These are phyloP conservation scores for Bellardia pandia DNA, from an alignment of 2,888 invertebrate genomes.

Conservation along the genomic window DNA sequence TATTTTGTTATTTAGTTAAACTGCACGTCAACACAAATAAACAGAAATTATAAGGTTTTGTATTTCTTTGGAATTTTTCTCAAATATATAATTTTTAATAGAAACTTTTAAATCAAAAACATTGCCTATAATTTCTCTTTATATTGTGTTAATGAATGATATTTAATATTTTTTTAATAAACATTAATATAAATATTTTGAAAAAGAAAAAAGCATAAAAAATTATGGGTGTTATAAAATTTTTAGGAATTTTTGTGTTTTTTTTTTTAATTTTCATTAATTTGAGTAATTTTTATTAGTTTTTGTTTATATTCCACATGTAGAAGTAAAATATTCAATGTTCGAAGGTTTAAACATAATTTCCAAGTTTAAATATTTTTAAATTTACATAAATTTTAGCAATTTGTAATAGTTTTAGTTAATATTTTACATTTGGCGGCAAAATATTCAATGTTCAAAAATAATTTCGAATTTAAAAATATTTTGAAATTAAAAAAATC, in stretches of 20 bases:
- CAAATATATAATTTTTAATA: neutral
- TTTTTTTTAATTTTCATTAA: neutral
- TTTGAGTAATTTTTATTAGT: neutral
- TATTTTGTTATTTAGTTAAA: slow-evolving; percentile 65
- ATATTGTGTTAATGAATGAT: slow-evolving; percentile 71
- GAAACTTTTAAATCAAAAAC: slow-evolving; percentile 38
- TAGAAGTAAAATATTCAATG: too few species aligned
- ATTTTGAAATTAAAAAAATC: too few species aligned
- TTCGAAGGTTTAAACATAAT: too few species aligned
- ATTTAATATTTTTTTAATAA: slow-evolving; percentile 39
- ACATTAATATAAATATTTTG: slow-evolving; percentile 53
- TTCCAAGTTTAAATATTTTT: too few species aligned
- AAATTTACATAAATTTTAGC: too few species aligned
- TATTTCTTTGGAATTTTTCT: slow-evolving; percentile 2
- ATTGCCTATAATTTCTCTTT: slow-evolving; percentile 72
- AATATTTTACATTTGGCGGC: too few species aligned
- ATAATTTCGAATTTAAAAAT: too few species aligned
- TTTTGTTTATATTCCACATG: neutral
- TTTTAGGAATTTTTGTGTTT: neutral
- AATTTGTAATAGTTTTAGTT: too few species aligned
- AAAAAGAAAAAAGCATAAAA: slow-evolving; percentile 49
- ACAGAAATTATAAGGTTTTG: slow-evolving; percentile 71
- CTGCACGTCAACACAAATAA: slow-evolving; percentile 80
- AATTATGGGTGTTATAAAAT: slow-evolving; percentile 8
- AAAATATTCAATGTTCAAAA: too few species aligned